phyloP scores from a whole-genome alignment of 1,140 invertebrate genomes.

The Leptestheria dahalacensis region DNA sequence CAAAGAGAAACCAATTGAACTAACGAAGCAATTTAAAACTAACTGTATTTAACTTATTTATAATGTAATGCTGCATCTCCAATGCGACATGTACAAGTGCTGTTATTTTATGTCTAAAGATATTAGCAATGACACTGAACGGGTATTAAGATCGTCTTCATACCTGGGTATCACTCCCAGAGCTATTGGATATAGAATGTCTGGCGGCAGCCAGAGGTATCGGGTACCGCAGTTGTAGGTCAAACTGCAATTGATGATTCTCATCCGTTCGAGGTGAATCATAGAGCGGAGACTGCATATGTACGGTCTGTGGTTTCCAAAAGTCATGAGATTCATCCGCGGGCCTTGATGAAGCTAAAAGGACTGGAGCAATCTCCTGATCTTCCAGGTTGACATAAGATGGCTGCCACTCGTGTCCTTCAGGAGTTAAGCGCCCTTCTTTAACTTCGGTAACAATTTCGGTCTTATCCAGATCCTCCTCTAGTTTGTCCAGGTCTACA shows the following conservation, averaged over 20 bases:
- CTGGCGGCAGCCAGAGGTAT: slow-evolving; percentile 6
- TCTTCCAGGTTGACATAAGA: slow-evolving; percentile 16
- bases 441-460: not conserved
- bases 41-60: no score
- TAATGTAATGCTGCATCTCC: no score
- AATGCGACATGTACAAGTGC: no score
- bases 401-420: slow-evolving; percentile 17
- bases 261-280: slow-evolving; percentile 3
- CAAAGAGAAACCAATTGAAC: no score
- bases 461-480: not conserved
- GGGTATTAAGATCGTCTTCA: no score
- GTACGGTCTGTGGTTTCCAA: slow-evolving; percentile 12
- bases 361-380: slow-evolving; percentile 13
- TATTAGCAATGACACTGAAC: no score
- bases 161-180: not conserved
- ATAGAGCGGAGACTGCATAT: slow-evolving; percentile 14
- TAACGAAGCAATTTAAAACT: no score
- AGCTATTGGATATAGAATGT: not conserved
- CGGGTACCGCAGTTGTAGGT: slow-evolving; percentile 2
- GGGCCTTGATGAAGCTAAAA: slow-evolving; percentile 12
- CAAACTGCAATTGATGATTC: slow-evolving; percentile 1
- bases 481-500: not conserved
- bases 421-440: slow-evolving; percentile 10
- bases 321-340: slow-evolving; percentile 14
- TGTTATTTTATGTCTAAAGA: no score